Base-by-base conservation (phyloP, 2,888 invertebrate genomes). In the Phasia obesa region DNA sequence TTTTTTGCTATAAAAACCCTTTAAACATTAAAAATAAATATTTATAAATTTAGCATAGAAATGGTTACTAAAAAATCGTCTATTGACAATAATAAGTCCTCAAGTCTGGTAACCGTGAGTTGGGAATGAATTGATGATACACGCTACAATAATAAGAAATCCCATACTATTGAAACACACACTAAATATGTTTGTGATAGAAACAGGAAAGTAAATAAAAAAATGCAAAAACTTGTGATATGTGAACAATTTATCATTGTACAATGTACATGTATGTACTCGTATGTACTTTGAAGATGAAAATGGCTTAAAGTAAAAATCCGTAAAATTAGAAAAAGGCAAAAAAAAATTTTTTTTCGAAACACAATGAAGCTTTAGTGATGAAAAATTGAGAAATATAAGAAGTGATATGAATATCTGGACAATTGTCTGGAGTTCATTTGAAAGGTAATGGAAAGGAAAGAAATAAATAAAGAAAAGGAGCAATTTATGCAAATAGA, bases 231-330 rank as follows among this genome's bases (percentile, higher is more conserved):
- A 62, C 38, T 62, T 73, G 65, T 75, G 83, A 83, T 75, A 75
- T 83, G 83, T 83, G 83, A 75, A 83, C 83, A 83, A 83, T 83
- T 83, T 83, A 83, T 83, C 83, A 83, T 75, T 79, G 65, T 35
- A 35, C 82, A 82, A 73, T 78, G 65, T 65, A 25, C 57, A 27
- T 27, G 6, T 11, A 35, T 35, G 35, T 44, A n/a, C n/a, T n/a
- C n/a, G n/a, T n/a, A n/a, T 57, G 44, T 21, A 42, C 73, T 69
- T 76, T 81, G 67, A 77, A 74, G 67, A 73, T 31, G 44, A 31
- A 49, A 81, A 81, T 65, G 67, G 69, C 65, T 23, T 53, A 47
- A 23, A 65, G 51, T 21, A 55, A 59, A 21, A 67, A 57, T 51
- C 57, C 27, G 6, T 57, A 4, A 17, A 23, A 3, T 9, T 9